Conservation (phyloP, 2,888 invertebrate species). For the Harpalus rufipes region DNA sequence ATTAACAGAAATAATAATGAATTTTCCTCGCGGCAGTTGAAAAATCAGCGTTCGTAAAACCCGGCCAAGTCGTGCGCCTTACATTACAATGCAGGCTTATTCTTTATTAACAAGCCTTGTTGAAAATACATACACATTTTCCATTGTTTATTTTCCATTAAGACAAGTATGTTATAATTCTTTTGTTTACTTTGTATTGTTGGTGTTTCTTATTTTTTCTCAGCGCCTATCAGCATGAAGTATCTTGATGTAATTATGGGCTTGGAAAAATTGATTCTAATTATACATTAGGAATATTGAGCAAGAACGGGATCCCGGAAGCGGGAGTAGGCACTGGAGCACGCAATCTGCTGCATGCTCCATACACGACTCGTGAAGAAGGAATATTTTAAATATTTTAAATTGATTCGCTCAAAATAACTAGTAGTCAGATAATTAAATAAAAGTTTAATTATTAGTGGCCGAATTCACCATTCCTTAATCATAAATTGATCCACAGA, state of each 20-base stretch:
- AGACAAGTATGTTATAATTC: conserved; percentile 37
- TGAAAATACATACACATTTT: conserved; percentile 41
- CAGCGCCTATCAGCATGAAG: conserved; percentile 20
- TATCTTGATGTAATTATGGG: conserved; percentile 45
- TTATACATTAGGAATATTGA: conserved; percentile 51
- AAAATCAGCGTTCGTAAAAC: conserved; percentile 4
- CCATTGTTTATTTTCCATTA: conserved; percentile 50
- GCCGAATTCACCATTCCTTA: too few relatives aligned
- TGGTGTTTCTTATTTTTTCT: conserved; percentile 32
- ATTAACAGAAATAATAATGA: conserved; percentile 34
- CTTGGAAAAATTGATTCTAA: conserved; percentile 57
- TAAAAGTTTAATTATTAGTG: too few relatives aligned
- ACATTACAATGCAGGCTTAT: conserved; percentile 6
- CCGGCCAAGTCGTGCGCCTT: background rate
- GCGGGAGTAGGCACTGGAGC: background rate
- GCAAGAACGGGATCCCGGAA: conserved; percentile 43
- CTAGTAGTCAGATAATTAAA: too few relatives aligned
- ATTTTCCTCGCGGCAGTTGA: conserved; percentile 2
- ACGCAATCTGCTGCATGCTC: background rate
- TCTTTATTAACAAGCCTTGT: conserved; percentile 36
- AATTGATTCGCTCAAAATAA: too few relatives aligned
- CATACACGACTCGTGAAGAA: too few relatives aligned
- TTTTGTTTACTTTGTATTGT: conserved; percentile 42
- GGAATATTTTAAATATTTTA: too few relatives aligned
- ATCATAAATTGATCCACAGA: too few relatives aligned